These are phyloP conservation scores for Trochalopteron elliotii DNA, from an alignment of 2,113 vertebrate genomes.

Conservation along the genomic window DNA sequence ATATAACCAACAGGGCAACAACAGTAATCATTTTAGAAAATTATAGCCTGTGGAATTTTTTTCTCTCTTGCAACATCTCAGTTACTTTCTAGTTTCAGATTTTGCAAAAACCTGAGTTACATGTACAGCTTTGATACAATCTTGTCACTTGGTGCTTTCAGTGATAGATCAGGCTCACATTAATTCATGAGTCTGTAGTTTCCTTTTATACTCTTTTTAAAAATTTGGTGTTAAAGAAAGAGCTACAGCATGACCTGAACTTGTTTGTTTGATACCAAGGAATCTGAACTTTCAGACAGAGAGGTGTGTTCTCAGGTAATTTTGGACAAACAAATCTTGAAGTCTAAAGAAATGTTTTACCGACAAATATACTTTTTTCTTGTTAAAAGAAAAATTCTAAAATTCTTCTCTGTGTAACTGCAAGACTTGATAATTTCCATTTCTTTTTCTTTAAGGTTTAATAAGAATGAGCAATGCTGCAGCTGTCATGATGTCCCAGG, in stretches of 20 bases:
- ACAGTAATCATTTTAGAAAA: not conserved
- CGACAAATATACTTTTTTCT: not conserved
- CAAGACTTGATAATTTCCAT: not conserved
- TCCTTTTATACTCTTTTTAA: not conserved
- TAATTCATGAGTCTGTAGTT: not conserved
- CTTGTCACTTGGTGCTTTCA: not conserved
- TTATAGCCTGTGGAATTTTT: not conserved
- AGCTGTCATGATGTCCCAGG: slow-evolving; percentile 86
- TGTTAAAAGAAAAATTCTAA: not conserved
- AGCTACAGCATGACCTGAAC: not conserved
- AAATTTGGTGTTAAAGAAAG: not conserved
- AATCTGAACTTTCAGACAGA: not conserved
- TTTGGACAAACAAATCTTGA: not conserved
- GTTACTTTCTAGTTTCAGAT: not conserved
- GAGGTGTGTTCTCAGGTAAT: not conserved
- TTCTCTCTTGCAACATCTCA: not conserved
- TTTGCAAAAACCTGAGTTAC: not conserved
- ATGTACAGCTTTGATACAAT: not conserved
- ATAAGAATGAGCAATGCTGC: slow-evolving; percentile 88
- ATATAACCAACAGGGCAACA: not conserved
- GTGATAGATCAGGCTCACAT: not conserved
- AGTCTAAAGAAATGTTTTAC: not conserved
- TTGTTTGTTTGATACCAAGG: not conserved
- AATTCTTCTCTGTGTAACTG: not conserved
- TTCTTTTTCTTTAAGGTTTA: slow-evolving; percentile 67